Evolutionary conservation across 2,797 vertebrate genomes (phyloP).

Genomic region (Lacerta agilis): DNA sequence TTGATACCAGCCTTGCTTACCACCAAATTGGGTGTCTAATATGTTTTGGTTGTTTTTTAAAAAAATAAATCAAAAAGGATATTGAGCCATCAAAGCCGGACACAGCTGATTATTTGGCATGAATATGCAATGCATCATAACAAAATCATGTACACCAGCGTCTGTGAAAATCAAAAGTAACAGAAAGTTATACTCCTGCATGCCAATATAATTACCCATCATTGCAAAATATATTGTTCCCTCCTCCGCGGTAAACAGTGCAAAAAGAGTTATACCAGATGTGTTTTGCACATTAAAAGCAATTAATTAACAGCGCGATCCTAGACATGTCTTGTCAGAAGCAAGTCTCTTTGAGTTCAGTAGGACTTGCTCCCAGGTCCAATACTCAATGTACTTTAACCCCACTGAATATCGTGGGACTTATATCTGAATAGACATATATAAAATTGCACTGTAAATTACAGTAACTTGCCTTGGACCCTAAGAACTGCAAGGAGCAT

Average conservation of each 20-base stretch:
- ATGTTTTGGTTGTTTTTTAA: too few relatives aligned
- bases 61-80: constrained; percentile 85
- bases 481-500: too few relatives aligned
- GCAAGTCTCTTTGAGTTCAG: too few relatives aligned
- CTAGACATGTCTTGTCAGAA: too few relatives aligned
- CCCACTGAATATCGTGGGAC: too few relatives aligned
- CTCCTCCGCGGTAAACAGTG: background rate
- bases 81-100: constrained; percentile 92
- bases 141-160: constrained; percentile 91
- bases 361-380: too few relatives aligned
- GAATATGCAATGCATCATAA: constrained; percentile 97
- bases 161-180: constrained; percentile 80
- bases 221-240: constrained; percentile 23
- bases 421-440: too few relatives aligned
- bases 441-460: too few relatives aligned
- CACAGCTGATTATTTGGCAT: constrained; percentile 94
- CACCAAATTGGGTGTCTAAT: too few relatives aligned
- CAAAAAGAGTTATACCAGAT: background rate
- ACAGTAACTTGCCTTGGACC: too few relatives aligned
- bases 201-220: constrained; percentile 27
- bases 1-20: background rate
- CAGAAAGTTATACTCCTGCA: constrained; percentile 42
- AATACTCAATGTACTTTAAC: too few relatives aligned
- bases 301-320: background rate
- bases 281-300: constrained; percentile 1